Evolutionary conservation across 2,113 vertebrate species (phyloP).

Genomic region (Neogobius melanostomus): DNA sequence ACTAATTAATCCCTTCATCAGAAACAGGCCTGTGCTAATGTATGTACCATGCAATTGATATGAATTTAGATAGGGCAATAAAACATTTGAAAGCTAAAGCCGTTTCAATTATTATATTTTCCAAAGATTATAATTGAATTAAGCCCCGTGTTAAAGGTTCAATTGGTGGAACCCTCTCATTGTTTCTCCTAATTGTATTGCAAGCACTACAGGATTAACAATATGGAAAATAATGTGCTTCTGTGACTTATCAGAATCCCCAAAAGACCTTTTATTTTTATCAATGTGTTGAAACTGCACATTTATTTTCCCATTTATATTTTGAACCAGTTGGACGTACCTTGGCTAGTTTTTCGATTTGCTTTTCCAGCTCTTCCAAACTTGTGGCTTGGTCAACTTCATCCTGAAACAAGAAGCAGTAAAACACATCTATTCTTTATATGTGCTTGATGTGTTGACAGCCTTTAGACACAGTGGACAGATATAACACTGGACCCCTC

Average conservation of each 20-base stretch:
- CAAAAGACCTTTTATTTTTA: conserved; percentile 7
- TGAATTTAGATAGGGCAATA: conserved; percentile 5
- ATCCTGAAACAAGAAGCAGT: conserved; percentile 76
- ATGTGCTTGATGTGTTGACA: too few species aligned
- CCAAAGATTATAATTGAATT: conserved; percentile 2
- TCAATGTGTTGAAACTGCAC: conserved; percentile 11
- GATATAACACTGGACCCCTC: conserved; percentile 1
- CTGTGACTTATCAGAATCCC: conserved; percentile 20
- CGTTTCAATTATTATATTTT: background rate
- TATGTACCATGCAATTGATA: conserved; percentile 18
- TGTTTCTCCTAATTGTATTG: conserved; percentile 6
- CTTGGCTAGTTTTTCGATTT: conserved; percentile 96
- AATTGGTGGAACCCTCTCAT: background rate
- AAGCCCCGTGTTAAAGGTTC: background rate
- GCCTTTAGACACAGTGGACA: background rate
- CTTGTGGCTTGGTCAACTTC: conserved; percentile 93
- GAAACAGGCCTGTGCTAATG: conserved; percentile 20
- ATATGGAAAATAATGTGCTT: background rate
- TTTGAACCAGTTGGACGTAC: conserved; percentile 68
- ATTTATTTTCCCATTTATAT: conserved; percentile 11
- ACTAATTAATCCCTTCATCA: conserved; percentile 38
- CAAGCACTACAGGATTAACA: background rate
- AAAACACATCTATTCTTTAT: background rate
- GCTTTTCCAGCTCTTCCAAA: conserved; percentile 96
- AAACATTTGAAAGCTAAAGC: conserved; percentile 3